Evolutionary conservation across 1,140 invertebrate species (phyloP).

Genomic region (Drosophila ambigua): DNA sequence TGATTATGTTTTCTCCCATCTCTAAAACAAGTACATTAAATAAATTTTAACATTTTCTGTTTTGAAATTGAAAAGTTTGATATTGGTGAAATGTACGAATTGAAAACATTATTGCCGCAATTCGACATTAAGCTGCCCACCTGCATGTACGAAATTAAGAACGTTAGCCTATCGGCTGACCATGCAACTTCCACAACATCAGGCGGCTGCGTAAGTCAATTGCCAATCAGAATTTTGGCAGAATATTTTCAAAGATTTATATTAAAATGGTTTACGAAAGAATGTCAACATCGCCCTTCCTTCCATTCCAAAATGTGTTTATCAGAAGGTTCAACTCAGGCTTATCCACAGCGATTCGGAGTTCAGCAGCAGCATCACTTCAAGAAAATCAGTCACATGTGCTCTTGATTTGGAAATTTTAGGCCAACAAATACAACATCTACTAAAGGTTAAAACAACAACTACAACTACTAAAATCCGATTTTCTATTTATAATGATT

Average conservation of each 20-base stretch:
- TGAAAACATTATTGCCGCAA: constrained; percentile 79
- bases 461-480: constrained; percentile 41
- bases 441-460: constrained; percentile 79
- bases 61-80: neutral
- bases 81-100: constrained; percentile 71
- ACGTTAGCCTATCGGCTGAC: constrained; percentile 52
- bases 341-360: constrained; percentile 35
- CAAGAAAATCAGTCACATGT: constrained; percentile 60
- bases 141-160: constrained; percentile 82
- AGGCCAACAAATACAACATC: constrained; percentile 76
- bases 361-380: constrained; percentile 42
- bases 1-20: neutral
- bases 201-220: constrained; percentile 47
- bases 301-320: constrained; percentile 44
- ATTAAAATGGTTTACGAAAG: constrained; percentile 19
- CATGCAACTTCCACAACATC: constrained; percentile 28
- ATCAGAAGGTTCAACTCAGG: constrained; percentile 27
- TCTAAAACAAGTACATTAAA: constrained; percentile 29
- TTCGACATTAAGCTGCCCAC: constrained; percentile 78
- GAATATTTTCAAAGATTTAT: neutral
- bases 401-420: constrained; percentile 82
- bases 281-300: constrained; percentile 27
- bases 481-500: constrained; percentile 62
- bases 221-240: constrained; percentile 18
- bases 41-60: neutral